Percentiles rank a stretch among this genome's conserved stretches.
phyloP scores from a whole-genome alignment of 2,888 invertebrate species.

The Linnaemya tessellans region DNA sequence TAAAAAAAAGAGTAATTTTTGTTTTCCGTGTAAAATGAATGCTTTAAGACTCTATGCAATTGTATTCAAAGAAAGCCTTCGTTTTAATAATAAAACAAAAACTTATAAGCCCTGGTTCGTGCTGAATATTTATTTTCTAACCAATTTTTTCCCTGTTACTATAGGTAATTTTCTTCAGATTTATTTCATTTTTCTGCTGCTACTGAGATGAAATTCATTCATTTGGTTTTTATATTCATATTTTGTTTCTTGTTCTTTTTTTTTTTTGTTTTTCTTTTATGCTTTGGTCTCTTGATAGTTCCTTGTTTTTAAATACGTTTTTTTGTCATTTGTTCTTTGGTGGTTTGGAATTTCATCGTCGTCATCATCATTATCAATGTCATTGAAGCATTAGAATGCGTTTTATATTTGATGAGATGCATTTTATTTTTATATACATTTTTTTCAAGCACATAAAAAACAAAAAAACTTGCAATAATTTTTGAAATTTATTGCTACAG shows the following conservation, averaged over 20 bases:
- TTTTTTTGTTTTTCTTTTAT: neutral
- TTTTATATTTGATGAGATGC: slow-evolving; percentile 52
- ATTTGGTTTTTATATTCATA: slow-evolving; percentile 3
- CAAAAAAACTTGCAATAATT: slow-evolving; percentile 31
- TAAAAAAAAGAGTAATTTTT: neutral
- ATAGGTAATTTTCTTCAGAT: neutral
- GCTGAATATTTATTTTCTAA: neutral
- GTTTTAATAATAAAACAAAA: neutral
- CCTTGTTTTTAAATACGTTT: neutral
- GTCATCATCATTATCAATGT: slow-evolving; percentile 52
- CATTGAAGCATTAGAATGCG: slow-evolving; percentile 62
- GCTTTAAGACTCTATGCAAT: neutral
- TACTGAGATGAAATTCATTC: slow-evolving; percentile 21
- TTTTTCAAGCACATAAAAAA: neutral
- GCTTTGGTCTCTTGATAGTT: slow-evolving; percentile 42
- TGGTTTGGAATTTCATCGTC: slow-evolving; percentile 59
- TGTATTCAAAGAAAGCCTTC: neutral
- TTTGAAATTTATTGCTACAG: neutral
- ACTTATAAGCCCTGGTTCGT: neutral
- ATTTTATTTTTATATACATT: slow-evolving; percentile 36
- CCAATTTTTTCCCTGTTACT: neutral
- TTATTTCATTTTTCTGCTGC: slow-evolving; percentile 3
- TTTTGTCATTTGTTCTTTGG: slow-evolving; percentile 29
- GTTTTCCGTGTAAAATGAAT: neutral
- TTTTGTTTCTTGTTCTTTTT: neutral